phyloP scores from a whole-genome alignment of 2,888 invertebrate species.

The Mechanitis mazaeus region DNA sequence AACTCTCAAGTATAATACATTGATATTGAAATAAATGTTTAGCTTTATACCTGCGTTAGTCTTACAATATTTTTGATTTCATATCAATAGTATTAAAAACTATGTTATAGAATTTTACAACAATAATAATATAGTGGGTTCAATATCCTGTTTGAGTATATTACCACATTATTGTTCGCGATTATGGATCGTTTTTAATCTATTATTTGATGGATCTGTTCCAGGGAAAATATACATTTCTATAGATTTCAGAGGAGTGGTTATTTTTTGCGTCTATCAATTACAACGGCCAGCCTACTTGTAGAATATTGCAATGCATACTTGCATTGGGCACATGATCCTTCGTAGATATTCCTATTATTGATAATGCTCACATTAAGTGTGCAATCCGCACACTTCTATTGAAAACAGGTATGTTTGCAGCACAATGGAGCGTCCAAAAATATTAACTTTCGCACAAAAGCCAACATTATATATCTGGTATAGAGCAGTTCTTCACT shows the following conservation, averaged over 20 bases:
- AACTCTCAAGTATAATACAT: too few species aligned
- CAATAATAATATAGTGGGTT: neutral
- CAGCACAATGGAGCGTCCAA: slow-evolving; percentile 61
- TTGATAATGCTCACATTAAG: slow-evolving; percentile 51
- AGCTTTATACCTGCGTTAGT: too few species aligned
- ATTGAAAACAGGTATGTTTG: slow-evolving; percentile 66
- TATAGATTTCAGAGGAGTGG: slow-evolving; percentile 24
- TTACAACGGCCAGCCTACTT: slow-evolving; percentile 60
- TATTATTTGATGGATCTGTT: slow-evolving; percentile 27
- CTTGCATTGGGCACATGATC: slow-evolving; percentile 47
- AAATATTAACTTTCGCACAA: slow-evolving; percentile 74
- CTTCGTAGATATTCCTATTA: slow-evolving; percentile 51
- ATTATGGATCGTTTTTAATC: slow-evolving; percentile 8
- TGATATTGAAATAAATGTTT: too few species aligned
- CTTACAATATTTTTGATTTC: neutral
- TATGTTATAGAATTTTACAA: neutral
- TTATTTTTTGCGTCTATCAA: slow-evolving; percentile 50
- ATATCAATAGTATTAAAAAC: neutral
- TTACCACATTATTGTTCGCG: slow-evolving; percentile 12
- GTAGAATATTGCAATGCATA: slow-evolving; percentile 42
- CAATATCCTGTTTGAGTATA: slow-evolving; percentile 9
- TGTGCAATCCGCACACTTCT: slow-evolving; percentile 60
- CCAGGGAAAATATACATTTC: slow-evolving; percentile 22
- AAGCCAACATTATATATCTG: slow-evolving; percentile 71
- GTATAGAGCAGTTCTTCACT: slow-evolving; percentile 72